Percentiles rank a stretch among this genome's conserved stretches.
phyloP scores from a whole-genome alignment of 1,140 invertebrate genomes.

The Drosophila elegans region DNA sequence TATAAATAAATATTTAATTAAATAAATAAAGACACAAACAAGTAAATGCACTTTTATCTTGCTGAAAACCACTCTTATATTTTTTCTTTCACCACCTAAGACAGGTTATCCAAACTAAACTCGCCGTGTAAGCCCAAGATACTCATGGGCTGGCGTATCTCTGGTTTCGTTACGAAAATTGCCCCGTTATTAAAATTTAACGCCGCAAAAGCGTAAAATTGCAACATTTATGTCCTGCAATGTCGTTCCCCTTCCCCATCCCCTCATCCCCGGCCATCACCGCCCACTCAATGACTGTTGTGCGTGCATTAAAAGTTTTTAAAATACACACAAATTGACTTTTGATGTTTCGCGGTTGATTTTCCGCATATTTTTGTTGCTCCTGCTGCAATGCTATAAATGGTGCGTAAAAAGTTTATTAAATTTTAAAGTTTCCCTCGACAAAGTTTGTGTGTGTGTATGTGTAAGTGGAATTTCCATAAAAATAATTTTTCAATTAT shows the following conservation, averaged over 20 bases:
- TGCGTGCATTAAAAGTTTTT: conserved; percentile 76
- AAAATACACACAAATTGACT: conserved; percentile 79
- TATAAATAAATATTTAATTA: not conserved
- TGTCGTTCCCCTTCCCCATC: conserved; percentile 40
- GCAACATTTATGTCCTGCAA: conserved; percentile 74
- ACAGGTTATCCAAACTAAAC: conserved; percentile 1
- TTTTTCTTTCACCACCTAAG: not conserved
- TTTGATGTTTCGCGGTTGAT: conserved; percentile 81
- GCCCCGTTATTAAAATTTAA: conserved; percentile 79
- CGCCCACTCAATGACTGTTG: conserved; percentile 3
- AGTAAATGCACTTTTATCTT: too few species aligned
- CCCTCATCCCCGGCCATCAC: not conserved
- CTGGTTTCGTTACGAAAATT: conserved; percentile 57
- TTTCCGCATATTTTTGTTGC: conserved; percentile 47
- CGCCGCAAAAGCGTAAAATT: conserved; percentile 79
- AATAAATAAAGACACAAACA: too few species aligned
- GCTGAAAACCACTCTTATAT: not conserved
- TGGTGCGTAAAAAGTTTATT: conserved; percentile 81
- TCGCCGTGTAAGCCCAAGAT: conserved; percentile 28
- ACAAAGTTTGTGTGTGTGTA: conserved; percentile 12
- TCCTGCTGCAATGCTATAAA: conserved; percentile 50
- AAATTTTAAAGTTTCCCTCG: conserved; percentile 67
- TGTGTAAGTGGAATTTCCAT: conserved; percentile 58
- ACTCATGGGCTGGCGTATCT: conserved; percentile 31
- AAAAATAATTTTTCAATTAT: conserved; percentile 82